phyloP scores from a whole-genome alignment of 2,113 vertebrate genomes.

The Myrmecobius fasciatus region DNA sequence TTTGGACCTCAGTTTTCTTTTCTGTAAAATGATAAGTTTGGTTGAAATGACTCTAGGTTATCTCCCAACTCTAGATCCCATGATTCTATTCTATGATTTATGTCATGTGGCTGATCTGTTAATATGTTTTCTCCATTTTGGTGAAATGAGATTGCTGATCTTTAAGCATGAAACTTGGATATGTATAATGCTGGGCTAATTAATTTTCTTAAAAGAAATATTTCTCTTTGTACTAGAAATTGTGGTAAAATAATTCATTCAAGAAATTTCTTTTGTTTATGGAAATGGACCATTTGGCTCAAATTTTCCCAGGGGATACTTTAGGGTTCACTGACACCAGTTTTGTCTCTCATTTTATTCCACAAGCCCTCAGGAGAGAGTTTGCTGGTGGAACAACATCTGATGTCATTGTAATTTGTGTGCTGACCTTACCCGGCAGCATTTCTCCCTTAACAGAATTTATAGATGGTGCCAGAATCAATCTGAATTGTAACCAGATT shows the following conservation, averaged over 20 bases:
- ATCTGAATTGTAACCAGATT: neutral
- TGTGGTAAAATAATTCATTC: conserved; percentile 1
- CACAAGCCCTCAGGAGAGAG: neutral
- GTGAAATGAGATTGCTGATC: neutral
- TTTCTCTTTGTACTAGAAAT: conserved; percentile 11
- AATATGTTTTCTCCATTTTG: conserved; percentile 17
- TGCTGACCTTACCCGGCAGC: neutral
- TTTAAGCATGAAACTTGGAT: conserved; percentile 4
- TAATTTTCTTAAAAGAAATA: conserved; percentile 9
- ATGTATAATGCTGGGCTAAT: neutral
- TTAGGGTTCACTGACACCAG: conserved; percentile 7
- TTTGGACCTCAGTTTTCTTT: neutral
- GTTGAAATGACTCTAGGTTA: neutral
- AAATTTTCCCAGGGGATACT: conserved; percentile 21
- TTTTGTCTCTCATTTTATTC: conserved; percentile 5
- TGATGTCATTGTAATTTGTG: neutral
- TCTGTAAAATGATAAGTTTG: neutral
- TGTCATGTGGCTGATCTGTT: neutral
- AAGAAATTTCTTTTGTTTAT: conserved; percentile 34
- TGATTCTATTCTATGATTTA: neutral
- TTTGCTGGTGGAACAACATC: neutral
- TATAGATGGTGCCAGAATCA: neutral
- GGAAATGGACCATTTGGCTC: conserved; percentile 3
- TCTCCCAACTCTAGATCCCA: neutral
- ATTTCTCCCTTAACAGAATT: neutral